Evolutionary conservation across 1,140 invertebrate genomes (phyloP).

Genomic region (Marisa cornuarietis): DNA sequence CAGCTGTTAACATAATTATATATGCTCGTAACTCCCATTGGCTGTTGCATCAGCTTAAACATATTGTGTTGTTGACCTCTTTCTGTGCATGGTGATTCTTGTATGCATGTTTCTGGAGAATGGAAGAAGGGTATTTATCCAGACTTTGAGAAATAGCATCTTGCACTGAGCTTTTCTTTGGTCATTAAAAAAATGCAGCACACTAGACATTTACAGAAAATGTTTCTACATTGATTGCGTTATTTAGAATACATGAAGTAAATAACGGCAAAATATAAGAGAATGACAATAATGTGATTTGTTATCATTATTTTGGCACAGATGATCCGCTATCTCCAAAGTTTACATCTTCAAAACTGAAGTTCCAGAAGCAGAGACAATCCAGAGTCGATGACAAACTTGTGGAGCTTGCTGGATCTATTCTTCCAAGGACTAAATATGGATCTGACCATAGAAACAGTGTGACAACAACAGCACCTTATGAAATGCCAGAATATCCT

Average conservation of each 20-base stretch:
- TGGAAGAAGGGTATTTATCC: too few relatives aligned
- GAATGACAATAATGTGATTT: not conserved
- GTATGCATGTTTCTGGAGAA: too few relatives aligned
- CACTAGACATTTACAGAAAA: not conserved
- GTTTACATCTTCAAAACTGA: constrained; percentile 47
- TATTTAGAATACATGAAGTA: not conserved
- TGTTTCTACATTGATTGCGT: not conserved
- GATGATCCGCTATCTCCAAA: constrained; percentile 27
- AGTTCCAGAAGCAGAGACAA: constrained; percentile 49
- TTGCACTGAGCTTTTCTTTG: too few relatives aligned
- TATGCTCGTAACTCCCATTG: too few relatives aligned
- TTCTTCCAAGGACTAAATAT: constrained; percentile 36
- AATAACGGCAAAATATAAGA: not conserved
- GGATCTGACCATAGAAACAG: constrained; percentile 16
- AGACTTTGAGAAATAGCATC: too few relatives aligned
- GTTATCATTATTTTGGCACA: not conserved
- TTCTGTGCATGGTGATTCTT: too few relatives aligned
- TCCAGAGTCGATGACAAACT: constrained; percentile 51
- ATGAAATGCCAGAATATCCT: constrained; percentile 95
- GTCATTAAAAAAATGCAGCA: too few relatives aligned
- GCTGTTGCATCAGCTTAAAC: too few relatives aligned
- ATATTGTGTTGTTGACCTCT: too few relatives aligned
- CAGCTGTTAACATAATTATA: too few relatives aligned
- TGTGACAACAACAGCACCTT: constrained; percentile 69
- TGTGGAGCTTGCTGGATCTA: constrained; percentile 47